These are phyloP conservation scores for Lacanobia oleracea DNA, from an alignment of 2,888 invertebrate species.

Conservation along the genomic window DNA sequence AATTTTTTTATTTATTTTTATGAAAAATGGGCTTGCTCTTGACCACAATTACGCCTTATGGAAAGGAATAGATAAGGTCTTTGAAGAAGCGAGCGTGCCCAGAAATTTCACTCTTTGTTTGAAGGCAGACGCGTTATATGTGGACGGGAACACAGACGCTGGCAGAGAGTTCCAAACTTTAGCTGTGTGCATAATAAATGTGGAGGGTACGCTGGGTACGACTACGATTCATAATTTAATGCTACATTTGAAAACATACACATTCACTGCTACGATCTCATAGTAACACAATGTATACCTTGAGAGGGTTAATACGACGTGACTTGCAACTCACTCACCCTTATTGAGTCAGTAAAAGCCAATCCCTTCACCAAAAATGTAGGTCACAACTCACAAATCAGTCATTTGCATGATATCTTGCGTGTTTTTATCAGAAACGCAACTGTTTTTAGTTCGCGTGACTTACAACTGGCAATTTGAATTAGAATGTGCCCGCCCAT, in stretches of 20 bases:
- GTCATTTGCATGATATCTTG: slow-evolving; percentile 49
- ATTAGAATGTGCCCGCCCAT: slow-evolving; percentile 86
- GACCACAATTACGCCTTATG: too few relatives aligned
- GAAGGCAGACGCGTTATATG: too few relatives aligned
- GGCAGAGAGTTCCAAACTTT: too few relatives aligned
- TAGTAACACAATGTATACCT: background rate
- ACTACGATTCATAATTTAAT: background rate
- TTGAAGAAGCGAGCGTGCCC: too few relatives aligned
- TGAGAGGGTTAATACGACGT: background rate
- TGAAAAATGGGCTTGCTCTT: too few relatives aligned
- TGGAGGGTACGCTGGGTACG: too few relatives aligned
- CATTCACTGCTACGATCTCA: background rate
- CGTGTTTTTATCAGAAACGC: slow-evolving; percentile 70
- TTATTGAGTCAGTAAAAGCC: slow-evolving; percentile 19
- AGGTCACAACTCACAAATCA: slow-evolving; percentile 56
- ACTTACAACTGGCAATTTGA: slow-evolving; percentile 84
- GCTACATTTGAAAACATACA: background rate
- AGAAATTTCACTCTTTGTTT: too few relatives aligned
- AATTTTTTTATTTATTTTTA: too few relatives aligned
- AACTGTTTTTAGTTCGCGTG: slow-evolving; percentile 79
- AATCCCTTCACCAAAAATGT: slow-evolving; percentile 42
- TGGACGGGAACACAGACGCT: too few relatives aligned
- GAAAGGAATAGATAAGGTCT: too few relatives aligned
- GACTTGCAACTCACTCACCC: slow-evolving; percentile 33
- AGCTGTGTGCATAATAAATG: too few relatives aligned